Evolutionary conservation across 2,888 invertebrate species (phyloP).

Genomic region (Agrochola macilenta): DNA sequence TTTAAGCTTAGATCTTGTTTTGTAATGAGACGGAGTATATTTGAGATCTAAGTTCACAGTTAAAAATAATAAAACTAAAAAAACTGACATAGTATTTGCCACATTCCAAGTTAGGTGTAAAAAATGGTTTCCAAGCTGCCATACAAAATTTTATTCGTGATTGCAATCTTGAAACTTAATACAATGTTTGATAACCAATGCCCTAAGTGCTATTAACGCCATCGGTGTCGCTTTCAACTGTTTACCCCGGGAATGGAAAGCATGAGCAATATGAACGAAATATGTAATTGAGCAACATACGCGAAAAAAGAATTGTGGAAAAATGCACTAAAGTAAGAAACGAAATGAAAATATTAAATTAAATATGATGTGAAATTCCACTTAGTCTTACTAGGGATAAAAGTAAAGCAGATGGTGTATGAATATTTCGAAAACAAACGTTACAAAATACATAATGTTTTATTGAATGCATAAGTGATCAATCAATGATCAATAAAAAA

Average conservation of each 20-base stretch:
- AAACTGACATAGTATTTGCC: neutral
- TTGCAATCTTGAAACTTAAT: conserved; percentile 61
- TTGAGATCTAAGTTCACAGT: neutral
- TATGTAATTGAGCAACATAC: neutral
- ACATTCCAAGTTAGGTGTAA: neutral
- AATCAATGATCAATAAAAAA: conserved; percentile 47
- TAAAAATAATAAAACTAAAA: neutral
- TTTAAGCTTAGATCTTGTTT: too few relatives aligned
- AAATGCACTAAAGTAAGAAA: neutral
- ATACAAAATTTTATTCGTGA: conserved; percentile 28
- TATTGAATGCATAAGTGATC: conserved; percentile 31
- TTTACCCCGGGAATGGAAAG: conserved; percentile 53
- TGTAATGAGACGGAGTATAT: neutral
- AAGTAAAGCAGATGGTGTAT: conserved; percentile 8
- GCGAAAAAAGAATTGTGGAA: neutral
- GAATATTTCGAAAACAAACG: conserved; percentile 12
- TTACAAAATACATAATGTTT: conserved; percentile 35
- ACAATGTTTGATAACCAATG: conserved; percentile 64
- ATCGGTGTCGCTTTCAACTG: conserved; percentile 60
- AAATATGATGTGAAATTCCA: too few relatives aligned
- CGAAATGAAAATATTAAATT: neutral
- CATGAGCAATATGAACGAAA: conserved; percentile 11
- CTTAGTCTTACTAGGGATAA: neutral
- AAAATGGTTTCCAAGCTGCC: conserved; percentile 12
- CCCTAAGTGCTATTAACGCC: conserved; percentile 56